phyloP scores from a whole-genome alignment of 2,888 invertebrate genomes.

The Athripsodes cinereus region DNA sequence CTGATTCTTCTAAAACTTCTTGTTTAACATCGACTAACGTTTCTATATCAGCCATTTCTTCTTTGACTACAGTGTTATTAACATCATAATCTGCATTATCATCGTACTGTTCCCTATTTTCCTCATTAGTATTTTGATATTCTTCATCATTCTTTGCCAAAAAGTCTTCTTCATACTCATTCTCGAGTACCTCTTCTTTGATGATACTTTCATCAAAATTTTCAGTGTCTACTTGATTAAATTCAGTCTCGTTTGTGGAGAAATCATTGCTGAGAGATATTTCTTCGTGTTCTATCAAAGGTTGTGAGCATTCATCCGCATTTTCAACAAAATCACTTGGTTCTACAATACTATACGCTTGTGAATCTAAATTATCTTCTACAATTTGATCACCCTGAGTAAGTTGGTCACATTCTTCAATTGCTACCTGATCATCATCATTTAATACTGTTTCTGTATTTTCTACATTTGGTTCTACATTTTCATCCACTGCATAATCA shows the following conservation, averaged over 20 bases:
- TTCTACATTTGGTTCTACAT: no score
- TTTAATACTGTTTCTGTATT: no score
- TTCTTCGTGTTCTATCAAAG: neutral
- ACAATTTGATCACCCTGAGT: no score
- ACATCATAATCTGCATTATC: neutral
- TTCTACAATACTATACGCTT: no score
- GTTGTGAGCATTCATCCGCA: neutral
- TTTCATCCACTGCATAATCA: no score
- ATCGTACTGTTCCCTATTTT: neutral
- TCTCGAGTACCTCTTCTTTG: constrained; percentile 5
- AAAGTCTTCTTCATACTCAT: neutral
- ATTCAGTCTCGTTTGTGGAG: no score
- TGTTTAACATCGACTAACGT: neutral
- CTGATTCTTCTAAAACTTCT: neutral
- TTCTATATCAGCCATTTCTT: neutral
- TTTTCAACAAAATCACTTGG: neutral
- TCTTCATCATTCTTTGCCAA: neutral
- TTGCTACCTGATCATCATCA: no score
- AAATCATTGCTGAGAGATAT: neutral
- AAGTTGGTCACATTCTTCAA: no score
- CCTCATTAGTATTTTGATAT: neutral
- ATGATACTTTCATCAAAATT: constrained; percentile 3
- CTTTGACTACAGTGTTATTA: neutral
- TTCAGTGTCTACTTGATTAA: neutral
- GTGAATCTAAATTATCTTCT: no score